A percentile compares a stretch with the other conserved stretches of the same genome.
Conservation (phyloP, 2,797 vertebrate species). For the Spea hammondii region DNA sequence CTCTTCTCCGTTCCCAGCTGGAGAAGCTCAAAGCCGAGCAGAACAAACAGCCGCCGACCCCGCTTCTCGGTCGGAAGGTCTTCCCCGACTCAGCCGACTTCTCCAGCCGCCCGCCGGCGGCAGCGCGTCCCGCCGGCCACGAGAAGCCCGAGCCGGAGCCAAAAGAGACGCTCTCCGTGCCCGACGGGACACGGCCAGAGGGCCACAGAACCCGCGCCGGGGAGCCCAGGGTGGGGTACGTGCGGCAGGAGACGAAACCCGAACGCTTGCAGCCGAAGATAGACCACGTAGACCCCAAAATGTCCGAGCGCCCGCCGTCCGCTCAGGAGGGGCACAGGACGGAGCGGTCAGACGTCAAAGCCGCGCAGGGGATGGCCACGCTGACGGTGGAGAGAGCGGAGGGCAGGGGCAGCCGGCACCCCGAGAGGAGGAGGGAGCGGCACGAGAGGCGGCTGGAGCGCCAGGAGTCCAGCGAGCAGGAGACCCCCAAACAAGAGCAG, state of each 20-base stretch:
- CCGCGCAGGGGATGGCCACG: slow-evolving; percentile 40
- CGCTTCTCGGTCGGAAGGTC: slow-evolving; percentile 85
- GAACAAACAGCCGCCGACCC: slow-evolving; percentile 84
- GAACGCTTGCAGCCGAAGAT: slow-evolving; percentile 83
- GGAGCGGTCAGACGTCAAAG: slow-evolving; percentile 20
- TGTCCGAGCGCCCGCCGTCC: slow-evolving; percentile 63
- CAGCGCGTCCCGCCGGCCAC: slow-evolving; percentile 73
- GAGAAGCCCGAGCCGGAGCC: slow-evolving; percentile 73
- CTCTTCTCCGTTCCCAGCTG: slow-evolving; percentile 66
- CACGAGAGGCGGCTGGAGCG: slow-evolving; percentile 78
- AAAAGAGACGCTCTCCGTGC: slow-evolving; percentile 58
- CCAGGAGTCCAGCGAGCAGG: slow-evolving; percentile 88
- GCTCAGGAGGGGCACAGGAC: slow-evolving; percentile 58
- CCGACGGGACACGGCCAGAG: slow-evolving; percentile 61
- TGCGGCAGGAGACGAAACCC: slow-evolving; percentile 81
- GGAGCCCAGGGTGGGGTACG: slow-evolving; percentile 72
- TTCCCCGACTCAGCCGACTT: slow-evolving; percentile 80
- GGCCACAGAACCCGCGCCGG: slow-evolving; percentile 64
- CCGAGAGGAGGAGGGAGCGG: slow-evolving; percentile 69
- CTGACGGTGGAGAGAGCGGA: slow-evolving; percentile 56
- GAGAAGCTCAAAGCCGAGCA: slow-evolving; percentile 88
- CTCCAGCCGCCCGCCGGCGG: slow-evolving; percentile 69
- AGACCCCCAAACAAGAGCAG: slow-evolving; percentile 72
- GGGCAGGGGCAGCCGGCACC: slow-evolving; percentile 42
- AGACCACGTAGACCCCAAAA: slow-evolving; percentile 73